Base-by-base conservation (phyloP, 1,140 invertebrate species). In the Eumaeus atala region DNA sequence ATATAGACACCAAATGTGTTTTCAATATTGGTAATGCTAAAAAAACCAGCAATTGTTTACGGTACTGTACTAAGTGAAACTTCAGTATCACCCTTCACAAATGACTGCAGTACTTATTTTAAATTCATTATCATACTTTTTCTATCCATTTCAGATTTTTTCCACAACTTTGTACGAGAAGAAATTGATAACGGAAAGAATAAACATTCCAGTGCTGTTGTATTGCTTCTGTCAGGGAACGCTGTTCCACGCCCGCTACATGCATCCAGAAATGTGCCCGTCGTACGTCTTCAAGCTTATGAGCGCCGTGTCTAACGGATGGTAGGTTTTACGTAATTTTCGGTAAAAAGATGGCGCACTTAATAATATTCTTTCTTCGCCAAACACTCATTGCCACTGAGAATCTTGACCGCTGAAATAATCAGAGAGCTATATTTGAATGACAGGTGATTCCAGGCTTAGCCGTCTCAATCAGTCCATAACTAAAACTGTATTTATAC, bases 81-180 rank as follows among this genome's bases (percentile, higher is more conserved):
- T 48, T n/a, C 18, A 48, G n/a, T 18, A 8, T 33, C 11, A 48
- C n/a, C n/a, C n/a, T n/a, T n/a, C n/a, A n/a, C n/a, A n/a, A n/a
- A n/a, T n/a, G n/a, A n/a, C n/a, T n/a, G n/a, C n/a, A 12, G 12
- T 33, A 21, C 9, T 48, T 1, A 16, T 9, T 48, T 9, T 3
- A 14, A 3, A 34, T 5, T 49, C 10, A 17, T n/a, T 51, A 11
- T n/a, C 12, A 21, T n/a, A n/a, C n/a, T n/a, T 33, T 44, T 50
- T 48, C 17, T 54, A 16, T 65, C 52, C 35, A 47, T 70, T 73
- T 36, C 64, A 87, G 84, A 21, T 87, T 1, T 84, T 71, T 48
- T 73, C 77, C 35, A 87, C 84, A 9, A 77, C 74, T 48, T 59
- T 88, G 10, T 88, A 88, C 50, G 87, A 88, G 47, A 82, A 82